These are phyloP conservation scores for Darevskia nairensis DNA, from an alignment of 2,797 vertebrate genomes.

Conservation along the genomic window DNA sequence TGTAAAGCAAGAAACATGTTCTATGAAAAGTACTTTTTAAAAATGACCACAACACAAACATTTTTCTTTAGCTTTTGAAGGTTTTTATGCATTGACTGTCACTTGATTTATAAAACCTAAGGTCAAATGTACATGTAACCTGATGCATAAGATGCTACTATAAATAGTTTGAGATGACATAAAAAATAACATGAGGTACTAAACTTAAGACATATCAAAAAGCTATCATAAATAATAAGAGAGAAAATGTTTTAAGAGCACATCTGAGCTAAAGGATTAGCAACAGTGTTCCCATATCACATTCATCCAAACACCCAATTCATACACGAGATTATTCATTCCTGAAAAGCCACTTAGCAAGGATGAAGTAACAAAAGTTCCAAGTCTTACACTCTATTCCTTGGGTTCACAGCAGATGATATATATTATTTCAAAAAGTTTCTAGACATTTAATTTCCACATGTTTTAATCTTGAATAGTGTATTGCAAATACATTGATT, in stretches of 20 bases:
- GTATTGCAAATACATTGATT: not conserved
- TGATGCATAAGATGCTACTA: constrained; percentile 60
- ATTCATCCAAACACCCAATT: not conserved
- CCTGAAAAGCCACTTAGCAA: not conserved
- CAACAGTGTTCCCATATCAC: not conserved
- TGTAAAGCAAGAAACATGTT: constrained; percentile 5
- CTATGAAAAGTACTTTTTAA: constrained; percentile 5
- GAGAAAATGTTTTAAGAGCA: not conserved
- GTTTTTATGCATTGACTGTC: constrained; percentile 58
- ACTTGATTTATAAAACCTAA: constrained; percentile 62
- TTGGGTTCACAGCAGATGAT: not conserved
- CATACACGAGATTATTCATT: not conserved
- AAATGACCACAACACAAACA: not conserved
- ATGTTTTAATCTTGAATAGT: not conserved
- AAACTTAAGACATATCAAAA: constrained; percentile 62
- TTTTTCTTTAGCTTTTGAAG: constrained; percentile 26
- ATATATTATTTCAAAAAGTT: not conserved
- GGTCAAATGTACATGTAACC: constrained; percentile 58
- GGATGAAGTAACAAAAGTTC: not conserved
- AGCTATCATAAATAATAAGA: not conserved
- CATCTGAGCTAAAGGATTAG: not conserved
- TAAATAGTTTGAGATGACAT: constrained; percentile 63
- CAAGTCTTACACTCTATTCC: not conserved
- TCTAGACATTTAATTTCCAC: not conserved
- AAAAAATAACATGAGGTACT: constrained; percentile 66